Percentiles rank a stretch among this genome's conserved stretches.
These are phyloP conservation scores for Pantherophis vulpinus DNA, from an alignment of 2,797 vertebrate species.

Conservation along the genomic window DNA sequence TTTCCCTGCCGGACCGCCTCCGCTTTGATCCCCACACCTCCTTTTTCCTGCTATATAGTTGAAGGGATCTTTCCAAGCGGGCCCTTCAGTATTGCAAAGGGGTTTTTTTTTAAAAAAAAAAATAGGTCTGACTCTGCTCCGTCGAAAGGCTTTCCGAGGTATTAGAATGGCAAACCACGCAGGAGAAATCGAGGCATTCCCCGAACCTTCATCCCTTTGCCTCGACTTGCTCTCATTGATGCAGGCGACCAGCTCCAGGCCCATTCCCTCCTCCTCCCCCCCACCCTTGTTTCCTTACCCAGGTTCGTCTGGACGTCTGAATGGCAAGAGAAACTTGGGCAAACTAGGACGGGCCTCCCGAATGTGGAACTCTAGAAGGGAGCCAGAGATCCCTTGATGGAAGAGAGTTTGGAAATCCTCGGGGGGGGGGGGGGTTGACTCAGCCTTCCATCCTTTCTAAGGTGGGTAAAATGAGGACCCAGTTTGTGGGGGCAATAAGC, in stretches of 20 bases:
- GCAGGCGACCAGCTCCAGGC: too few species aligned
- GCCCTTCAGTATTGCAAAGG: not conserved
- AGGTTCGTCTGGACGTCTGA: not conserved
- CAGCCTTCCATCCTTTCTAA: too few species aligned
- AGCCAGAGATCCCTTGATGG: not conserved
- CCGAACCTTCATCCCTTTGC: not conserved
- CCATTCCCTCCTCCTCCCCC: too few species aligned
- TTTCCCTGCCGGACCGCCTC: not conserved
- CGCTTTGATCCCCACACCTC: not conserved
- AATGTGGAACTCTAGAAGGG: not conserved
- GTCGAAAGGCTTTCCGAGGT: not conserved
- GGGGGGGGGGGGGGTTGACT: too few species aligned
- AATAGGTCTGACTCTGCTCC: too few species aligned
- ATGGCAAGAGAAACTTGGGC: not conserved
- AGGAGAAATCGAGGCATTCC: not conserved
- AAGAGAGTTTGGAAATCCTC: not conserved
- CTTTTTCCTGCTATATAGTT: not conserved
- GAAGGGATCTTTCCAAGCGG: not conserved
- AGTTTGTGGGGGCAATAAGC: too few species aligned
- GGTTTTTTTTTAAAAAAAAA: too few species aligned
- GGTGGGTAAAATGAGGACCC: too few species aligned
- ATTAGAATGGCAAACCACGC: not conserved
- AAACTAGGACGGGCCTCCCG: not conserved
- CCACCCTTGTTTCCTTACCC: not conserved
- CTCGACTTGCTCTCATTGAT: not conserved